phyloP scores from a whole-genome alignment of 2,797 vertebrate species.

The Holocentrus rufus region DNA sequence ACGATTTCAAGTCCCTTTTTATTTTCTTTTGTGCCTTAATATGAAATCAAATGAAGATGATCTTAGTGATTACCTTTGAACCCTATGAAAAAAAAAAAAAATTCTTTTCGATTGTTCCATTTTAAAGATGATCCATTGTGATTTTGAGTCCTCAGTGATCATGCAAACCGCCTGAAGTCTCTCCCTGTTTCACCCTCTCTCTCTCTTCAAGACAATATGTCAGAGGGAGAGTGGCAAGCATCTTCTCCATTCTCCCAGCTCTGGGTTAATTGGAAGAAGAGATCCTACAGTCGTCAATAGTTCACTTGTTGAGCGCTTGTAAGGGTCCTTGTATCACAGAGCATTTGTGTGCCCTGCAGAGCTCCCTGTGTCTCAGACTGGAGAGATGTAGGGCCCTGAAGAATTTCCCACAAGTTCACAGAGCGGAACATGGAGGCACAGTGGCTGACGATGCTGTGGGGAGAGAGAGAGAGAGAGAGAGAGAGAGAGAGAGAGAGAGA shows the following conservation, averaged over 20 bases:
- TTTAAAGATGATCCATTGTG: not conserved
- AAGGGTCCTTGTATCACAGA: conserved; percentile 80
- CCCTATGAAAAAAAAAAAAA: not conserved
- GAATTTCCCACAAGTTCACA: conserved; percentile 66
- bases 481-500: no score
- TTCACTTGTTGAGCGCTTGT: conserved; percentile 85
- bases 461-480: not conserved
- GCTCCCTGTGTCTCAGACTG: conserved; percentile 73
- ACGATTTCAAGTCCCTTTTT: conserved; percentile 5
- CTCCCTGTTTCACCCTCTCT: conserved; percentile 2
- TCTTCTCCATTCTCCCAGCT: conserved; percentile 18
- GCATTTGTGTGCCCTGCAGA: conserved; percentile 79
- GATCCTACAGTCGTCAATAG: conserved; percentile 84
- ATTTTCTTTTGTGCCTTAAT: not conserved
- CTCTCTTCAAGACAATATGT: conserved; percentile 10
- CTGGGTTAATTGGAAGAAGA: conserved; percentile 58
- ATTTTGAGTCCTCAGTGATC: not conserved
- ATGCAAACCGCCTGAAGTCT: not conserved
- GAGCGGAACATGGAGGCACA: conserved; percentile 26
- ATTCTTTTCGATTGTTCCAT: not conserved
- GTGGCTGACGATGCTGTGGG: conserved; percentile 34
- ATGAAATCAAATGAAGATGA: conserved; percentile 7
- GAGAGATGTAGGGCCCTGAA: conserved; percentile 53
- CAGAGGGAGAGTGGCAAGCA: conserved; percentile 10
- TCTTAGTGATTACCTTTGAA: not conserved